phyloP scores from a whole-genome alignment of 2,888 invertebrate genomes.

The Parascotia fuliginaria region DNA sequence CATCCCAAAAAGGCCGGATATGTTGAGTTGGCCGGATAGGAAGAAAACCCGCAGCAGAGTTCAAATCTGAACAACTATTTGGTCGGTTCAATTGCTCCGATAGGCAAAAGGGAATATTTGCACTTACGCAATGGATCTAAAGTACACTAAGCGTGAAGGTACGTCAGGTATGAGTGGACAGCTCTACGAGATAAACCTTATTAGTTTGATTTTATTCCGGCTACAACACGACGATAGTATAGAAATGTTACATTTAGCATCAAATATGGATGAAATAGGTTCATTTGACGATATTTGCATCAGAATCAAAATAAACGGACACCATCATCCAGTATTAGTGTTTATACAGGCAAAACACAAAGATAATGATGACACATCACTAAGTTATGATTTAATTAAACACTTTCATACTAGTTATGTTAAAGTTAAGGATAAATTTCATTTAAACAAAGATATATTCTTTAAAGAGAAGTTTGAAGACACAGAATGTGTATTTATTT shows the following conservation, averaged over 20 bases:
- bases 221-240: background rate
- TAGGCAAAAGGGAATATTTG: too few relatives aligned
- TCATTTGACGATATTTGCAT: background rate
- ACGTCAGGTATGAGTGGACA: background rate
- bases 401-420: background rate
- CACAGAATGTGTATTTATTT: slow-evolving; percentile 16
- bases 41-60: too few relatives aligned
- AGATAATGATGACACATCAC: background rate
- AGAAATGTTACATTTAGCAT: background rate
- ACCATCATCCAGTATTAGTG: background rate
- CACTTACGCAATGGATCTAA: too few relatives aligned
- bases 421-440: background rate
- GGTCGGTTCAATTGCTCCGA: too few relatives aligned
- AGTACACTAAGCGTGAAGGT: background rate
- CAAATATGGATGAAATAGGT: background rate
- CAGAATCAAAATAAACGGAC: background rate
- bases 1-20: too few relatives aligned
- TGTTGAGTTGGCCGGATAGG: too few relatives aligned
- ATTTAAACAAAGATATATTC: background rate
- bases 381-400: background rate
- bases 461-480: background rate
- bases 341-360: background rate
- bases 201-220: background rate
- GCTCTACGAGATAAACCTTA: background rate
- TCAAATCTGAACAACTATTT: too few relatives aligned